A percentile compares a stretch with the other conserved stretches of the same genome.
These are phyloP conservation scores for Mastomys coucha DNA, from an alignment of 2,113 vertebrate genomes.

Conservation along the genomic window DNA sequence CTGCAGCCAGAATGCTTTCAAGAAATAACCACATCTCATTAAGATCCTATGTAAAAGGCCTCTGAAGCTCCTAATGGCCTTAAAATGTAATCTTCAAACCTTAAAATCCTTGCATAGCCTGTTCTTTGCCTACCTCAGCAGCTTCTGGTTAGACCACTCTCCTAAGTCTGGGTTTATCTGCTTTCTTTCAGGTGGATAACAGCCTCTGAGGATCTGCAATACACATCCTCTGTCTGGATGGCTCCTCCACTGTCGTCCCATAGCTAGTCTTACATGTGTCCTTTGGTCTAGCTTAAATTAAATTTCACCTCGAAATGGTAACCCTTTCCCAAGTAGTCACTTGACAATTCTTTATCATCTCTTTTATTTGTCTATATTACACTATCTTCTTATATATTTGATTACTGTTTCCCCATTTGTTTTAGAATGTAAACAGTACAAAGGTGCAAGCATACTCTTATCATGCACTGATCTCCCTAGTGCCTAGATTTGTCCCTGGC, in stretches of 20 bases:
- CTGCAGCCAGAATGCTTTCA: neutral
- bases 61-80: neutral
- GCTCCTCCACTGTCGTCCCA: neutral
- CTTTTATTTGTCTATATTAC: neutral
- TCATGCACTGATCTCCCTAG: neutral
- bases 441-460: neutral
- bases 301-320: neutral
- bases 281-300: neutral
- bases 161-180: neutral
- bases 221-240: neutral
- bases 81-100: neutral
- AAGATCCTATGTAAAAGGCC: neutral
- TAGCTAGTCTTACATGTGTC: neutral
- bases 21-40: neutral
- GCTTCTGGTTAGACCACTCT: neutral
- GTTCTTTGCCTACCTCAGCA: neutral
- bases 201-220: neutral
- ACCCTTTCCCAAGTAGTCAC: neutral
- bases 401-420: neutral
- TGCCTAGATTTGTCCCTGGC: neutral
- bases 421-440: neutral
- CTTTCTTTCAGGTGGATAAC: neutral
- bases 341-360: neutral
- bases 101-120: neutral
- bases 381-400: neutral